These are phyloP conservation scores for Teleiodes luculella DNA, from an alignment of 2,888 invertebrate genomes.

Conservation along the genomic window DNA sequence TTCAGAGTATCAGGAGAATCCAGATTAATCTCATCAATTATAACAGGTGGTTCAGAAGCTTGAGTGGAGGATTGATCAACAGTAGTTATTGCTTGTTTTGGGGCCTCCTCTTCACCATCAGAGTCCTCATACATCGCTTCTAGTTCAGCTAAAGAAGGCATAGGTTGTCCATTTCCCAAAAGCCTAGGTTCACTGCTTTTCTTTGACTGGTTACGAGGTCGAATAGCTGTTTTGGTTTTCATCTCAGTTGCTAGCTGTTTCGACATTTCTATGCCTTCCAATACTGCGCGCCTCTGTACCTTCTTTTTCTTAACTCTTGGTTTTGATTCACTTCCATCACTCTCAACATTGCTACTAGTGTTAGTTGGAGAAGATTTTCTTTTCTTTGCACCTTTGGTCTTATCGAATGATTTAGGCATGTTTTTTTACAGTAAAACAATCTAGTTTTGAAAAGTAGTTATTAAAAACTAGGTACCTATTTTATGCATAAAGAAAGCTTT, in stretches of 20 bases:
- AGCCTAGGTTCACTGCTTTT: slow-evolving; percentile 19
- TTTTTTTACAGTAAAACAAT: no score
- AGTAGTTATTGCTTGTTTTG: neutral
- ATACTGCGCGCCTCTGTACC: neutral
- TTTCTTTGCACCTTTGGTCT: slow-evolving; percentile 13
- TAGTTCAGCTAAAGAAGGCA: slow-evolving; percentile 41
- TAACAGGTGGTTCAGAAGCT: neutral
- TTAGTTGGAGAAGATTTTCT: neutral
- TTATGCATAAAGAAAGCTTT: no score
- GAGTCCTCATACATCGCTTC: slow-evolving; percentile 38
- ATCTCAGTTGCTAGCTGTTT: slow-evolving; percentile 24
- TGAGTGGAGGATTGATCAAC: slow-evolving; percentile 12
- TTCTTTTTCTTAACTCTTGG: slow-evolving; percentile 11
- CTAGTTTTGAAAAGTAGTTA: no score
- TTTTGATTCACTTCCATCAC: neutral
- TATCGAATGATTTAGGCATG: slow-evolving; percentile 16
- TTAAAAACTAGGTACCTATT: no score
- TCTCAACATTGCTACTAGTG: neutral
- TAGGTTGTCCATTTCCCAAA: slow-evolving; percentile 34
- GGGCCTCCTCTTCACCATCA: slow-evolving; percentile 31
- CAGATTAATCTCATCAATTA: slow-evolving; percentile 12
- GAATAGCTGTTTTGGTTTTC: slow-evolving; percentile 12
- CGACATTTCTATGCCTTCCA: slow-evolving; percentile 23
- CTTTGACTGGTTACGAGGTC: neutral
- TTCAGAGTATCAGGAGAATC: slow-evolving; percentile 25